Evolutionary conservation across 2,113 vertebrate species (phyloP), one percentile per base, ranked within the genome.

Genomic region (Copsychus sechellarum): DNA sequence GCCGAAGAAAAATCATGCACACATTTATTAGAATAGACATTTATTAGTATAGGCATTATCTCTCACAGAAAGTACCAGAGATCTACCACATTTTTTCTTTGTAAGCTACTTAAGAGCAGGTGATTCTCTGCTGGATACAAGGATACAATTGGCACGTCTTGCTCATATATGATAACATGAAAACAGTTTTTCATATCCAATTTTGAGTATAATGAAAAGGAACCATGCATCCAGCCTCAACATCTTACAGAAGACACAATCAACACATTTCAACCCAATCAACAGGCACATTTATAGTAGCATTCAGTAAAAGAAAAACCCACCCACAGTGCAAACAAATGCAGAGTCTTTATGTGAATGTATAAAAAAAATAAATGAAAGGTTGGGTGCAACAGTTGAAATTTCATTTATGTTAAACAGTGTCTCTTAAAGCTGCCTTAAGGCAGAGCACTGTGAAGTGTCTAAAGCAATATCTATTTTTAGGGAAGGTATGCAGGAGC

Each of bases 391-490:
- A 84, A 42, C 14, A 76, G 56, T 0, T 65, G 60, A 81, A 86
- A 89, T 48, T 53, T 70, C 24, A 71, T 86, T 94, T 69, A 17
- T 5, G 26, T 12, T 74, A 71, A 89, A 91, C 9, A 38, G 45
- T 0, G 1, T 64, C 69, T 54, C 61, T 89, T 81, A 87, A 76
- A 94, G 51, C 14, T 26, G 3, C 43, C 43, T 85, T 90, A 72
- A 93, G 38, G 51, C 65, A 82, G 61, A 81, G 50, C 51, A 47
- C 85, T 85, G 56, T 74, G 48, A 85, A 89, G 33, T 82, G 40
- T 56, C 53, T 53, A 87, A 85, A 89, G n/a, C n/a, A 87, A 9
- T 53, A 87, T 34, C 78, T 90, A 76, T 91, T 95, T 96, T 90
- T 87, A 94, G 87, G 80, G 57, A 73, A 67, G 31, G 28, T 19